Base-by-base conservation (phyloP, 1,140 invertebrate genomes). In the Saxidomus purpurata region DNA sequence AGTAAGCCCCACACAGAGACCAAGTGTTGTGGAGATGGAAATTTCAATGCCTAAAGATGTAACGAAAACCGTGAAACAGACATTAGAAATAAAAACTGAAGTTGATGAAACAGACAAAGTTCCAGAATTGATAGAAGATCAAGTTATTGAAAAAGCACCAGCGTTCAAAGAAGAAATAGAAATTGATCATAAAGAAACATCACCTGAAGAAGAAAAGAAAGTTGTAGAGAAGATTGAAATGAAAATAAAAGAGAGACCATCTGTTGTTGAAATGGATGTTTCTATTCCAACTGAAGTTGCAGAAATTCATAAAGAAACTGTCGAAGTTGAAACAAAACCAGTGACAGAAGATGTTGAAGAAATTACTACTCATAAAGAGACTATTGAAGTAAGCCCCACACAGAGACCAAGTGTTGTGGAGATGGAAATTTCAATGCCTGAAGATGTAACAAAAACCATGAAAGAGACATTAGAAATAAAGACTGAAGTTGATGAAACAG, bases 321-420 rank as follows among this genome's bases (percentile, higher is more conserved):
- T 87, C 31, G 84, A 74, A 55, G 15, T 87, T 22, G 55, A 40
- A 67, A 52, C 40, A 36, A 77, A 40, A 87, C 82, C 82, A 31
- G 63, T 22, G 15, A 43, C 67, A 36, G 82, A 71, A 31, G 49
- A 22, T 22, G 38, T 69, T 49, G 9, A 8, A 19, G 31, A 38
- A 38, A 61, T 71, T 71, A 47, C 55, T 0, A 49, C 61, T 47
- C 63, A 71, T 34, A 85, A 85, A 38, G 80, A 82, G 28, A 82
- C 52, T n/a, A 76, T 77, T 47, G 40, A 74, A 19, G 36, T 86
- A 11, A 31, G 15, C 28, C 38, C 36, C 0, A 67, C 76, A 84
- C 38, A n/a, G n/a, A 84, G 25, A 31, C 59, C 8, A 28, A 49
- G 36, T 49, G 28, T 84, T 67, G 82, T 84, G 22, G 82, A 84